Evolutionary conservation across 1,140 invertebrate species (phyloP), one percentile per base, ranked within the genome.

Genomic region (Psix sp.): DNA sequence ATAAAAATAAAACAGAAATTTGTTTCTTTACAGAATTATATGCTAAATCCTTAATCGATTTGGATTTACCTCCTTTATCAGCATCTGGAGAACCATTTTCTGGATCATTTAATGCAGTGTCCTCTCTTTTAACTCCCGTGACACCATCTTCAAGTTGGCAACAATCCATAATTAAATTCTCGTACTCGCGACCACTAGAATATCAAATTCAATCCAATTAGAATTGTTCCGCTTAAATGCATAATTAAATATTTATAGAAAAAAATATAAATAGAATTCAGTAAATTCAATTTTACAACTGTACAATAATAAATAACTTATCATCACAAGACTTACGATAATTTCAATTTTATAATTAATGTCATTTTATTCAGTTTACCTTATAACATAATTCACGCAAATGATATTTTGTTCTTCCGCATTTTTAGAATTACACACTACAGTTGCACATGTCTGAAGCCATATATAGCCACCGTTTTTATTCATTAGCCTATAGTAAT

Each of bases 381-480:
- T 96, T 77, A 96, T 93, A 49, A 98, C 95, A 85, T 98, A 98
- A 88, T 97, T 98, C 60, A 98, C 95, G 81, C 95, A 97, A 65
- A 98, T 97, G 63, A 98, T 96, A 84, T 96, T 97, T 85, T 98
- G 95, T 82, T 98, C 96, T 62, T 99, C 95, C 2, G 94, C 93
- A 78, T 96, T 98, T 88, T 98, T 98, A 5, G 94, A 93, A 82
- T 94, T 98, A 86, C 95, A 98, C 33, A 99, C 95, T 5, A 98
- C 95, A 0, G 96, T 98, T 17, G 96, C 96, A 85, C 97, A 99
- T 0, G 95, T 97, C 87, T 98, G 97, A 43, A 98, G 88, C 96
- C 96, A 98, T 18, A 95, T 96, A 87, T 94, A 98, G 1, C 97
- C 97, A 3, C 96, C 97, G 70, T 91, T 93, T 86, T 97, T 97